These are phyloP conservation scores for Eulemur coronatus DNA, from an alignment of 2,797 vertebrate species.

Conservation along the genomic window DNA sequence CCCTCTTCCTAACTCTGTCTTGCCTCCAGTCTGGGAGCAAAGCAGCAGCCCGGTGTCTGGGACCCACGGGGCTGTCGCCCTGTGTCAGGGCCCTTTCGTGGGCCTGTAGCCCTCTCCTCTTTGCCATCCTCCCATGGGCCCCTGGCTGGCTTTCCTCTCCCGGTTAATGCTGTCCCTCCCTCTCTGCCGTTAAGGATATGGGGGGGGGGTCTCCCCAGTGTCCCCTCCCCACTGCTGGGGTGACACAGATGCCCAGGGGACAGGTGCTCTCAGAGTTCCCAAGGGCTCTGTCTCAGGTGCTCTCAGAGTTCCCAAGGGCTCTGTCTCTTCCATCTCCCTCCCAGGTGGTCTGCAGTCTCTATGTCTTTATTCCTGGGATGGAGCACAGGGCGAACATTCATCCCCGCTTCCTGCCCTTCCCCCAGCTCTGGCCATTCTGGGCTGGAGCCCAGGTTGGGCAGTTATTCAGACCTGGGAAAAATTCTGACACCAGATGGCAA, in stretches of 20 bases:
- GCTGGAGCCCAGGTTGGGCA: neutral
- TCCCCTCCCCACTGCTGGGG: too few relatives aligned
- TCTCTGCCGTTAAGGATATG: neutral
- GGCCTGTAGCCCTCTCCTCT: neutral
- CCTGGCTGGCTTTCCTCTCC: neutral
- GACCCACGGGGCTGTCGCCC: neutral
- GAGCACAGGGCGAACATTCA: fast-evolving
- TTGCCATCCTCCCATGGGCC: neutral
- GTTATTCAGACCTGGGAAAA: neutral
- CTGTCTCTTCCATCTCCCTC: neutral
- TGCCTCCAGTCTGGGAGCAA: neutral
- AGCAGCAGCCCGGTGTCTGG: neutral
- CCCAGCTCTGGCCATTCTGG: neutral
- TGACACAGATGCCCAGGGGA: neutral
- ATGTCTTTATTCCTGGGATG: neutral
- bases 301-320: neutral
- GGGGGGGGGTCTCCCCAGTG: neutral
- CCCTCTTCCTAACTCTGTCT: neutral
- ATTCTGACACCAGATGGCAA: neutral
- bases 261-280: neutral
- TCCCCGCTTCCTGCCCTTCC: neutral
- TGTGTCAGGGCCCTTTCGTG: neutral
- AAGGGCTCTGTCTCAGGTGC: neutral
- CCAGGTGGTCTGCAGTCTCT: too few relatives aligned
- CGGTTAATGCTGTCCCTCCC: neutral